Base-by-base conservation (phyloP, 1,140 invertebrate species). In the Manduca sexta region DNA sequence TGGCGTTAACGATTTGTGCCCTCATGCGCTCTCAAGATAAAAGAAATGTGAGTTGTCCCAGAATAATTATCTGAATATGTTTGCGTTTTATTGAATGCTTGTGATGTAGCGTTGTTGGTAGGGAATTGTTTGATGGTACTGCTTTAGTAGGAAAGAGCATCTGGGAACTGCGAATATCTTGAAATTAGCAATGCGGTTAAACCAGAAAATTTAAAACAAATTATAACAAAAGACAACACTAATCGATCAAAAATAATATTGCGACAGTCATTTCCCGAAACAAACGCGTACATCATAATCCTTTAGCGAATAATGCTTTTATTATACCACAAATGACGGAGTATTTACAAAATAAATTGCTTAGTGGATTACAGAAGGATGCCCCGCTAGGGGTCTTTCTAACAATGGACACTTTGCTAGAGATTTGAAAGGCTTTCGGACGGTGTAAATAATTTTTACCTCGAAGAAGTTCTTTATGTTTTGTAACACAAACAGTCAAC, bases 291-390 rank as follows among this genome's bases (percentile, higher is more conserved):
- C 48, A 56, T 53, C 48, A 65, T 56, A 10, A 38, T 41, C 48
- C 34, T 26, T 16, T 42, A 54, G 12, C 43, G 44, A 60, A 57
- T 49, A 59, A 54, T 53, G 56, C 21, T 49, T 58, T 52, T 46
- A 51, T 61, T 34, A 51, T 53, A 54, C 45, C 52, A 35, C 45
- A 62, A 65, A 59, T 55, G 54, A 52, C 56, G 52, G 48, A 52
- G 49, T 57, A 55, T 60, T 65, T 60, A 63, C 56, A 45, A 63
- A 63, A 64, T 68, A 57, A 65, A 67, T 65, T 60, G 50, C 49
- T 37, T 50, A 46, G 43, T 34, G 56, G 50, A 60, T 64, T 46
- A n/a, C n/a, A n/a, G 37, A 62, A 58, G 58, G 56, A 64, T 62
- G 60, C 58, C 16, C 59, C 39, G 64, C 58, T 51, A 69, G 46